Conservation (phyloP, 2,797 vertebrate genomes). For the Rhabdomys pumilio region DNA sequence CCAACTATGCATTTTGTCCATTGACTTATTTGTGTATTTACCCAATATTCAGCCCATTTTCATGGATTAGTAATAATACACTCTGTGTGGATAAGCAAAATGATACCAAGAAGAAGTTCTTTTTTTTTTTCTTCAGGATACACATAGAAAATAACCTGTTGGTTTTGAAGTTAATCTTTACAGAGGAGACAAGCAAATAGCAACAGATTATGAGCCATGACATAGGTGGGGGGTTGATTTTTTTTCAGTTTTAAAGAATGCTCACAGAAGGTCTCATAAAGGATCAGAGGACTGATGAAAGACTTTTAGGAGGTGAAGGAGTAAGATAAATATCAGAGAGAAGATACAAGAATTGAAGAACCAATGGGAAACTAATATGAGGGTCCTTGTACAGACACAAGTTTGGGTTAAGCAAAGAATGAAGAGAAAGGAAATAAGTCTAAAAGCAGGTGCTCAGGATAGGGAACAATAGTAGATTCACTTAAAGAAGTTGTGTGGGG, state of each 20-base stretch:
- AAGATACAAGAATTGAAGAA: not conserved
- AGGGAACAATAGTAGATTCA: not conserved
- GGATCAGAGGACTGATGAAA: not conserved
- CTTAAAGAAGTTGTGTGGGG: not conserved
- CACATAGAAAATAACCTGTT: not conserved
- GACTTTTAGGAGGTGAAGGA: not conserved
- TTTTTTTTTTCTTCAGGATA: not conserved
- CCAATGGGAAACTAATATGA: not conserved
- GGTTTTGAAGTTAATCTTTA: not conserved
- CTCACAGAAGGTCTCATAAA: not conserved
- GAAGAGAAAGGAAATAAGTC: not conserved
- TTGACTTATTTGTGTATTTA: not conserved
- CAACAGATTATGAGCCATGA: accelerated
- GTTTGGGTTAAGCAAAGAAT: not conserved
- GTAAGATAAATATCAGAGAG: not conserved
- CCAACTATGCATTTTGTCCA: not conserved
- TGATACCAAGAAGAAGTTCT: accelerated
- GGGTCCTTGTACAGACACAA: accelerated
- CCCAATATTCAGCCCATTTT: not conserved
- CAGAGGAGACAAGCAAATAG: not conserved
- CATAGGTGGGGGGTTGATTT: accelerated
- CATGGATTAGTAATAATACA: not conserved
- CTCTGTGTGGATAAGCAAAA: not conserved
- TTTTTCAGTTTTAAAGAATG: not conserved
- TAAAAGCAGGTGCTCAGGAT: not conserved